Percentiles rank a stretch among this genome's conserved stretches.
Evolutionary conservation across 2,888 invertebrate genomes (phyloP).

Genomic region (Tromatobia lineatoria): DNA sequence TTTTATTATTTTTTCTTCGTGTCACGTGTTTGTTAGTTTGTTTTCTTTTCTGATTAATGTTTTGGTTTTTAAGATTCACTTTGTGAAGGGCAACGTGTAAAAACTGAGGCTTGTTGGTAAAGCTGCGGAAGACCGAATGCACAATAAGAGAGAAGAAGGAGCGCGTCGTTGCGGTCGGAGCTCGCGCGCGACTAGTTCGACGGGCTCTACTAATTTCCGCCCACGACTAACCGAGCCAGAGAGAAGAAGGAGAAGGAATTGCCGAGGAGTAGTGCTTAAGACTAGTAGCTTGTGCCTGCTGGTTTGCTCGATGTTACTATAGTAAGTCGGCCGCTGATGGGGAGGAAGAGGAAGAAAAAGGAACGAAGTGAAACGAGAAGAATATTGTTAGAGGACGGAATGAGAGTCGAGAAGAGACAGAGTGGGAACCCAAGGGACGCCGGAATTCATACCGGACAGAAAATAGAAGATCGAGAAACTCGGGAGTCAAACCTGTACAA

Average conservation of each 20-base stretch:
- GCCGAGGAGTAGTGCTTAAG: slow-evolving; percentile 29
- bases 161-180: slow-evolving; percentile 70
- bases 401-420: slow-evolving; percentile 35
- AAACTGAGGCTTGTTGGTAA: background rate
- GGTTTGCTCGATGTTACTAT: slow-evolving; percentile 8
- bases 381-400: background rate
- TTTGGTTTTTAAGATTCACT: background rate
- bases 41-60: background rate
- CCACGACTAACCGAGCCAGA: slow-evolving; percentile 75
- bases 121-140: slow-evolving; percentile 32
- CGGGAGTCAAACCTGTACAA: background rate
- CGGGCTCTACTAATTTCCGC: slow-evolving; percentile 82
- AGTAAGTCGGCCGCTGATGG: background rate
- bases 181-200: slow-evolving; percentile 77
- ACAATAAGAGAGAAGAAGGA: slow-evolving; percentile 9
- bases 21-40: background rate
- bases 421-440: slow-evolving; percentile 32
- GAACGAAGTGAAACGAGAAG: background rate
- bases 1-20: no score
- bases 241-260: slow-evolving; percentile 55
- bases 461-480: slow-evolving; percentile 1
- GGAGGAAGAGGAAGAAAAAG: slow-evolving; percentile 32
- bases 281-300: background rate
- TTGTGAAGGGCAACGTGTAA: no score
- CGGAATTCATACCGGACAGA: slow-evolving; percentile 15